Evolutionary conservation across 2,888 invertebrate species (phyloP).

Genomic region (Neoascia interrupta): DNA sequence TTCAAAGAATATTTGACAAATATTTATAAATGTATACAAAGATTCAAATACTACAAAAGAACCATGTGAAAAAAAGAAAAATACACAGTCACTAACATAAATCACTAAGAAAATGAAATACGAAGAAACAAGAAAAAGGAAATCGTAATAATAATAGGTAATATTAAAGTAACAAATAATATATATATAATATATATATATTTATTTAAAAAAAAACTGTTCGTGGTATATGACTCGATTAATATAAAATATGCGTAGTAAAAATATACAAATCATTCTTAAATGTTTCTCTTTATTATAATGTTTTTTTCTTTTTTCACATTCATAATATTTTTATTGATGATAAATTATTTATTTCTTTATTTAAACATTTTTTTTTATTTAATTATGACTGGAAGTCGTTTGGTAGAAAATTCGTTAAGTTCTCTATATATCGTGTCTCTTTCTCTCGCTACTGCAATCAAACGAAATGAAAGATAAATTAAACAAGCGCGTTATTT

Average conservation of each 20-base stretch:
- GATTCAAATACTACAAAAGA: conserved; percentile 46
- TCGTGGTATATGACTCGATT: conserved; percentile 63
- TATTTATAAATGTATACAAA: too few relatives aligned
- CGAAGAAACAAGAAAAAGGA: conserved; percentile 2
- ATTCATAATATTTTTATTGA: conserved; percentile 19
- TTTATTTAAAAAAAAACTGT: conserved; percentile 36
- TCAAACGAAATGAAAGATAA: conserved; percentile 39
- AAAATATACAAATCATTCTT: conserved; percentile 59
- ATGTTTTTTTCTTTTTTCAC: conserved; percentile 11
- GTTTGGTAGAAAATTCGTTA: conserved; percentile 60
- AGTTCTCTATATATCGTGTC: conserved; percentile 48
- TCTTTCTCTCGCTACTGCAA: conserved; percentile 30
- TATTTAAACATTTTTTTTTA: conserved; percentile 25
- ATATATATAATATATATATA: conserved; percentile 29
- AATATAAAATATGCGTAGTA: conserved; percentile 60
- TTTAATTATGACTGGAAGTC: conserved; percentile 56
- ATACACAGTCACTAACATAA: conserved; percentile 46
- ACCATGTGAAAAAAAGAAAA: conserved; percentile 34
- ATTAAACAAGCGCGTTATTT: conserved; percentile 34
- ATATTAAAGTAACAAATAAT: conserved; percentile 51
- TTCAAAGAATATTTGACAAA: too few relatives aligned
- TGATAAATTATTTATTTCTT: conserved; percentile 33
- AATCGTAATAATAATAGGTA: conserved; percentile 25
- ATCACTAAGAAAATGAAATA: conserved; percentile 29
- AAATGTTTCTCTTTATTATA: conserved; percentile 30